These are phyloP conservation scores for Agrenia bidenticulata DNA, from an alignment of 2,888 invertebrate genomes.

Conservation along the genomic window DNA sequence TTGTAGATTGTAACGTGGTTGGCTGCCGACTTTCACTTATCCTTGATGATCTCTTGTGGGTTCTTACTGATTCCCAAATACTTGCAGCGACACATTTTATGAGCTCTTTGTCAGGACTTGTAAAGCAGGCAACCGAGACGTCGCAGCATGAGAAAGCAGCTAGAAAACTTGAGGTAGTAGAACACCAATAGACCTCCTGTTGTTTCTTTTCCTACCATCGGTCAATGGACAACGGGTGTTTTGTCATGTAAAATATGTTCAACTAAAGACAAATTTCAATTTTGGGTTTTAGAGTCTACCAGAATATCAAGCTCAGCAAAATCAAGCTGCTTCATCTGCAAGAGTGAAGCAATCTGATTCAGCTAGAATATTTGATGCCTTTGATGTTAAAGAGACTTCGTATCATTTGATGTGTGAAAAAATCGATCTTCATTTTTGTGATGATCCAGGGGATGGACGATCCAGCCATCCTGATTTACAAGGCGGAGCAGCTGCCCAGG, in stretches of 20 bases:
- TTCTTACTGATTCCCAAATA: conserved; percentile 91
- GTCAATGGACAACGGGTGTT: too few relatives aligned
- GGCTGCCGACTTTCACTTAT: conserved; percentile 88
- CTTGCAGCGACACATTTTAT: conserved; percentile 89
- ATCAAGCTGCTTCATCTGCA: conserved; percentile 57
- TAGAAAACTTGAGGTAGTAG: conserved; percentile 77
- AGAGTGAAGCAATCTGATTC: conserved; percentile 30
- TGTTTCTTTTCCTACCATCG: conserved; percentile 22
- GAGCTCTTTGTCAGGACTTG: conserved; percentile 77
- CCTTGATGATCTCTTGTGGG: conserved; percentile 95
- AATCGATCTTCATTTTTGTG: conserved; percentile 94
- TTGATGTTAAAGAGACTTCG: conserved; percentile 94
- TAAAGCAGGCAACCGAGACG: conserved; percentile 75
- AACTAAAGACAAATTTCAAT: conserved; percentile 1
- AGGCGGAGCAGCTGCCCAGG: conserved; percentile 90
- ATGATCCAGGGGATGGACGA: conserved; percentile 88
- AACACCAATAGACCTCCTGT: too few relatives aligned
- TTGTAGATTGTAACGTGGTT: conserved; percentile 85
- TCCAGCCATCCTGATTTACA: conserved; percentile 76
- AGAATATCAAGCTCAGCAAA: conserved; percentile 71
- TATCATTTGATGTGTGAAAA: conserved; percentile 92
- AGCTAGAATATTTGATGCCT: conserved; percentile 43
- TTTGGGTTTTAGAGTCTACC: conserved; percentile 59
- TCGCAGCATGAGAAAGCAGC: conserved; percentile 80
- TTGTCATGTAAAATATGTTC: background rate